Base-by-base conservation (phyloP, 2,113 vertebrate genomes). In the Alaudala cheleensis region DNA sequence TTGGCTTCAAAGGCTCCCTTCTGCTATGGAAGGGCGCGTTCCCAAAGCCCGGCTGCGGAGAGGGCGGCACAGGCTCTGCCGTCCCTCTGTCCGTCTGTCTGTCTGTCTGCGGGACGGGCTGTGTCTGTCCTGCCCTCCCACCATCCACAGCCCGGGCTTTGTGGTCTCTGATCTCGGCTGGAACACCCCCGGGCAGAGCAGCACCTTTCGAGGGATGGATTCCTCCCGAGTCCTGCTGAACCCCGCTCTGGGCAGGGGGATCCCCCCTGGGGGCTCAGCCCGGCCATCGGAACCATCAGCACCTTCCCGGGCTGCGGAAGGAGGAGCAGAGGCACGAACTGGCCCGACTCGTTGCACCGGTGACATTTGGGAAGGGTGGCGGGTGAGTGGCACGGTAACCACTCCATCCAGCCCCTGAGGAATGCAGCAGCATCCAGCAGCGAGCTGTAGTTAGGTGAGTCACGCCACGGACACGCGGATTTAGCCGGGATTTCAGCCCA, bases 401-500 rank as follows among this genome's bases (percentile, higher is more conserved):
- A 80, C 39, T 20, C 7, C 70, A 95, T 90, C 96, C 95, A 47
- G 88, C 16, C 89, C 9, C 2, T 37, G 8, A 96, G 93, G 96
- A 97, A 97, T 86, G 96, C 93, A 6, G 3, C 94, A 24, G 95
- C 85, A 82, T 29, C 56, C 93, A 14, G 21, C 51, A 83, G 53
- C 66, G 85, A 85, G 86, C 78, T 19, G 89, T 37, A 5, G 5
- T 78, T 65, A 19, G 18, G 66, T 97, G 97, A 97, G 34, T 97
- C 96, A 97, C 10, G 14, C 42, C 3, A 2, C 0, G 71, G 92
- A 58, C 95, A 96, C 28, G 94, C n/a, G 42, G 82, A 93, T 93
- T 84, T 34, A 90, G 60, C 82, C 12, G 20, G 89, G 90, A 83
- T 92, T 96, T 93, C 89, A 92, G 94, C 71, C 78, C 89, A 72